Evolutionary conservation across 2,797 vertebrate species (phyloP).

Genomic region (Benthosema pterotum): DNA sequence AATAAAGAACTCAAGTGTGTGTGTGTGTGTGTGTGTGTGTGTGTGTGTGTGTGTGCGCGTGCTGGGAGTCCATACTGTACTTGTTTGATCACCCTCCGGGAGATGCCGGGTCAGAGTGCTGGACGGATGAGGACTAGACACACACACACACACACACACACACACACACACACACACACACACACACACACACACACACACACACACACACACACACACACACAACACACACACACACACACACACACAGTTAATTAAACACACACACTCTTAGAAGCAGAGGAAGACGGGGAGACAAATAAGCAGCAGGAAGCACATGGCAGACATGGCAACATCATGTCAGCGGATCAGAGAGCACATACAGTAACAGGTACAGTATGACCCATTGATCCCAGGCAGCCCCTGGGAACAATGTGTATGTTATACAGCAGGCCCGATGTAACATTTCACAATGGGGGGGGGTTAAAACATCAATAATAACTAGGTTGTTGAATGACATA

Average conservation of each 20-base stretch:
- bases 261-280: constrained; percentile 59
- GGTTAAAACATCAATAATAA: too few relatives aligned
- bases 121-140: constrained; percentile 72
- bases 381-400: constrained; percentile 40
- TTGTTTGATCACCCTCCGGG: constrained; percentile 62
- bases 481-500: too few relatives aligned
- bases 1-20: too few relatives aligned
- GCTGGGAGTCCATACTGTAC: constrained; percentile 19
- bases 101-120: constrained; percentile 45
- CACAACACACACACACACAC: constrained; percentile 43
- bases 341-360: constrained; percentile 47
- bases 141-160: constrained; percentile 16
- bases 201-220: constrained; percentile 28
- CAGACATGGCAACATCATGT: constrained; percentile 54
- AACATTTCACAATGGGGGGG: too few relatives aligned
- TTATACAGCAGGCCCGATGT: too few relatives aligned
- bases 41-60: neutral
- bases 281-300: constrained; percentile 27
- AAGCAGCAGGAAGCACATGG: constrained; percentile 70
- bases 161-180: constrained; percentile 15
- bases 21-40: neutral
- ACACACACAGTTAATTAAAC: constrained; percentile 6
- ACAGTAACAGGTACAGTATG: too few relatives aligned
- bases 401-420: constrained; percentile 12
- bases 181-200: constrained; percentile 34